These are phyloP conservation scores for Melinaea marsaeus DNA, from an alignment of 2,888 invertebrate genomes.

Conservation along the genomic window DNA sequence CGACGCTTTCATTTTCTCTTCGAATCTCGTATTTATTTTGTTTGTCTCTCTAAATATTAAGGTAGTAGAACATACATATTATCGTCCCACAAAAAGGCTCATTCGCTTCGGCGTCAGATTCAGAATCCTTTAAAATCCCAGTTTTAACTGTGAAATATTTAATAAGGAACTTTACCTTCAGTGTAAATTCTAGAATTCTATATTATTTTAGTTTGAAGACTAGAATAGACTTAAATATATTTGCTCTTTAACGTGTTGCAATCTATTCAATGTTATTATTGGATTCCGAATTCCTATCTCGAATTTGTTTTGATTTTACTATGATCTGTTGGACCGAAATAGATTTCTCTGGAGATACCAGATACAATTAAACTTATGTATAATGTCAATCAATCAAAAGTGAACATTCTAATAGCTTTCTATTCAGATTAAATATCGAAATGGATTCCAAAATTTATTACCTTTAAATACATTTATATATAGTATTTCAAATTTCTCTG, in stretches of 20 bases:
- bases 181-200: background rate
- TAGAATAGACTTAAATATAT: slow-evolving; percentile 16
- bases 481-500: too few relatives aligned
- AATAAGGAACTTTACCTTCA: background rate
- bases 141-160: slow-evolving; percentile 1
- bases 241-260: slow-evolving; percentile 14
- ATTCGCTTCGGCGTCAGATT: slow-evolving; percentile 9
- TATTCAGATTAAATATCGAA: background rate
- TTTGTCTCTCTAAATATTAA: slow-evolving; percentile 18
- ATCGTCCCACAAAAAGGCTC: slow-evolving; percentile 8
- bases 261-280: slow-evolving; percentile 18
- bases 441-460: too few relatives aligned
- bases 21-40: too few relatives aligned
- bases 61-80: slow-evolving; percentile 14
- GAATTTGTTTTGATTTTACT: slow-evolving; percentile 33
- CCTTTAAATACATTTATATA: too few relatives aligned
- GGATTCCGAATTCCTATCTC: slow-evolving; percentile 31
- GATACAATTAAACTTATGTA: slow-evolving; percentile 16
- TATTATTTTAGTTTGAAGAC: background rate
- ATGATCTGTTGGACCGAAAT: slow-evolving; percentile 35
- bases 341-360: slow-evolving; percentile 27
- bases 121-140: slow-evolving; percentile 9
- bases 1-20: too few relatives aligned
- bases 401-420: slow-evolving; percentile 27
- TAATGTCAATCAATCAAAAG: slow-evolving; percentile 33